These are phyloP conservation scores for Solenopsis invicta DNA, from an alignment of 1,140 invertebrate genomes.

Conservation along the genomic window DNA sequence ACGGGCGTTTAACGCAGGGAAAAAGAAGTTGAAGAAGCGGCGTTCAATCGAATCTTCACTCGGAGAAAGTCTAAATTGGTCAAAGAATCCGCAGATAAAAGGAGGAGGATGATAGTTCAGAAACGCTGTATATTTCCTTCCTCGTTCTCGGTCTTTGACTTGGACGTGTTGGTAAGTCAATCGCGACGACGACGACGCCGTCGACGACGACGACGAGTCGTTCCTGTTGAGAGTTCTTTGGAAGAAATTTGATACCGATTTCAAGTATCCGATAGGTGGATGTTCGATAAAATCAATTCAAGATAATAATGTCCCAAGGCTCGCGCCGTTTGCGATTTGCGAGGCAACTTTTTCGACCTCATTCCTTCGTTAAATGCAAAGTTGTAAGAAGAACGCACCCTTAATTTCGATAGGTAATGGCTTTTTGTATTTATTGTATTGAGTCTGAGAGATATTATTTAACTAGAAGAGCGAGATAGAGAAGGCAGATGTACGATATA, in stretches of 20 bases:
- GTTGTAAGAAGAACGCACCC: constrained; percentile 37
- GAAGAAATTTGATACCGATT: constrained; percentile 48
- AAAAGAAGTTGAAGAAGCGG: background rate
- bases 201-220: constrained; percentile 15
- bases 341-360: constrained; percentile 21
- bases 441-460: constrained; percentile 47
- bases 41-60: constrained; percentile 24
- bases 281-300: constrained; percentile 63
- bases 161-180: constrained; percentile 39
- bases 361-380: constrained; percentile 42
- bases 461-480: constrained; percentile 25
- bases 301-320: constrained; percentile 35
- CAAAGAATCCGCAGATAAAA: constrained; percentile 50
- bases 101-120: constrained; percentile 30
- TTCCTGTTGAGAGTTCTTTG: constrained; percentile 36
- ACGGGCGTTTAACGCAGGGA: background rate
- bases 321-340: constrained; percentile 24
- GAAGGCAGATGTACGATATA: constrained; percentile 54
- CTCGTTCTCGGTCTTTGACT: constrained; percentile 4
- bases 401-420: constrained; percentile 49
- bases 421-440: constrained; percentile 57
- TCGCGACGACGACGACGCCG: constrained; percentile 3
- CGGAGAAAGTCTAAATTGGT: constrained; percentile 39
- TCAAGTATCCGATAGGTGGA: constrained; percentile 30
- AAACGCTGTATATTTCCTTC: constrained; percentile 47